Evolutionary conservation across 1,140 invertebrate genomes (phyloP), one percentile per base, ranked within the genome.

Genomic region (Rhopalosiphum maidis): DNA sequence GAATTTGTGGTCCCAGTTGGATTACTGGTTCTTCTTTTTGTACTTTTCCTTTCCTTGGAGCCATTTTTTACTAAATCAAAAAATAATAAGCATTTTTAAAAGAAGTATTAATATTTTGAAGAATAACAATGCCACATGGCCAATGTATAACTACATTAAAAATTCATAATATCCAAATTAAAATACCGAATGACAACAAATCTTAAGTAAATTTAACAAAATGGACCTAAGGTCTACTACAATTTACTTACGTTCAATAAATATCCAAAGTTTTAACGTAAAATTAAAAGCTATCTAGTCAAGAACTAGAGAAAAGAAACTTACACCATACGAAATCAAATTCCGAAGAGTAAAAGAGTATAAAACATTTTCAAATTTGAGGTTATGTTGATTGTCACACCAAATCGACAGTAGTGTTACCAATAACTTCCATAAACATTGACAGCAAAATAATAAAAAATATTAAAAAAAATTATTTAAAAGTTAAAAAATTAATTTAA

Each of bases 1-100:
- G 97, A 51, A 99, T 98, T 96, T 99, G 99, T 88, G 99, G 99
- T 94, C 99, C 99, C 93, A 99, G 96, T 46, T 98, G 97, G 43
- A 99, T 98, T 96, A 99, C 99, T 77, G 99, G 98, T 95, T 99
- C 98, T 95, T 99, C 98, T 96, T 99, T 98, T 95, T 98, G 97
- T 95, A 97, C 97, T 96, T 99, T 99, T 96, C 98, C 98, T 96
- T 99, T 99, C 95, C 99, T 97, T 94, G 98, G 98, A 95, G 98
- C 99, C 99, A 99, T 99, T 48, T 86, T 91, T 30, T 41, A 43
- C 82, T 93, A 93, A 85, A 93, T 15, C 82, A 82, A 35, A 3
- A 41, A 54, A 35, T 51, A 37, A 37, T 18, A 30, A 51, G 35
- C 23, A 54, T 9, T n/a, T 41, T 43, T 30, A 6, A 8, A 48